A percentile compares a stretch with the other conserved stretches of the same genome.
phyloP scores from a whole-genome alignment of 2,888 invertebrate genomes.

The Phortica okadai region DNA sequence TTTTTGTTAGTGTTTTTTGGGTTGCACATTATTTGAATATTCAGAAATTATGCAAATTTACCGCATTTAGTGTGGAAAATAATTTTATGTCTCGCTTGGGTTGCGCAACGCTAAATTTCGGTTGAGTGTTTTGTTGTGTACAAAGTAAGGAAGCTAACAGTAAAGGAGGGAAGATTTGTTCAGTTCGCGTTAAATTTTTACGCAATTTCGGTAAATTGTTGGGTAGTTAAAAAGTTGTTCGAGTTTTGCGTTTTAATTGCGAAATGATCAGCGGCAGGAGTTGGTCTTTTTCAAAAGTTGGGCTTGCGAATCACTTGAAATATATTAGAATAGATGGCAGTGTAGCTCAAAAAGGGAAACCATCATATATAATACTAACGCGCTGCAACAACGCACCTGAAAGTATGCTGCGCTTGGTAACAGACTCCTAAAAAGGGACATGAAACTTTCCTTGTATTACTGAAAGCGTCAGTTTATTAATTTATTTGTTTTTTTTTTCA shows the following conservation, averaged over 20 bases:
- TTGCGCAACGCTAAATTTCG: background rate
- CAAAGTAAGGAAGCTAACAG: background rate
- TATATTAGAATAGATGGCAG: no score
- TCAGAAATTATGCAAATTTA: constrained; percentile 54
- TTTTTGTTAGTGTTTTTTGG: constrained; percentile 3
- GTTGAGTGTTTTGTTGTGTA: background rate
- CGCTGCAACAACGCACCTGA: background rate
- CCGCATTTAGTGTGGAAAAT: constrained; percentile 49
- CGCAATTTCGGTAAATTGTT: constrained; percentile 14
- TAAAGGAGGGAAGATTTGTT: background rate
- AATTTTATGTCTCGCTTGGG: constrained; percentile 44
- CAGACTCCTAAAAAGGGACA: background rate
- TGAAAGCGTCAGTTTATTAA: background rate
- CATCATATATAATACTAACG: no score
- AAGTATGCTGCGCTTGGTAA: background rate
- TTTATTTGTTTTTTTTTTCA: background rate
- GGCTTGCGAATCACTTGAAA: no score
- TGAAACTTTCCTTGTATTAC: background rate
- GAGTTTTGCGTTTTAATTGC: constrained; percentile 21
- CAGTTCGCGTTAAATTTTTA: background rate
- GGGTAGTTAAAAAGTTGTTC: constrained; percentile 8
- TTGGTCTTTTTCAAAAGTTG: background rate
- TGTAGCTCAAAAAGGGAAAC: no score
- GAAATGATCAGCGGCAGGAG: constrained; percentile 3
- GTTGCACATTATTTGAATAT: constrained; percentile 13